Conservation (phyloP, 2,888 invertebrate species). For the Ormyrus nitidulus region DNA sequence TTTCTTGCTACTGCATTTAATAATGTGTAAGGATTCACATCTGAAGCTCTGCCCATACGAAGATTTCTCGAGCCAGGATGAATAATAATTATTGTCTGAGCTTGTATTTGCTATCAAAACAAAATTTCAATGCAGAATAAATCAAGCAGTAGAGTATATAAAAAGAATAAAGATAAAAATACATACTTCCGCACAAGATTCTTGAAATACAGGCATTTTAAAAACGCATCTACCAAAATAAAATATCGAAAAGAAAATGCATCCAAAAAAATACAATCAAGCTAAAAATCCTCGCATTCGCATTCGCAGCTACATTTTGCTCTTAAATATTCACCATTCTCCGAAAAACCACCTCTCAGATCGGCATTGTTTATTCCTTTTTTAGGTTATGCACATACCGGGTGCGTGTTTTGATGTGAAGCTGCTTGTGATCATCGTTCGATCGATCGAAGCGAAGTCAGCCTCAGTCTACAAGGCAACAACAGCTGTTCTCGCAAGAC, state of each 20-base stretch:
- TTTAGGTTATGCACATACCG: not conserved
- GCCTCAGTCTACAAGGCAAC: conserved; percentile 10
- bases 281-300: not conserved
- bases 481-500: conserved; percentile 49
- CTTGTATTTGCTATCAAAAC: conserved; percentile 80
- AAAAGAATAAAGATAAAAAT: conserved; percentile 9
- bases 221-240: conserved; percentile 15
- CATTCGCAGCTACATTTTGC: not conserved
- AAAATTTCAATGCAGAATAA: not conserved
- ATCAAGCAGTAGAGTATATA: not conserved
- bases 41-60: conserved; percentile 93
- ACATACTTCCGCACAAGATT: conserved; percentile 71
- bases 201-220: conserved; percentile 72
- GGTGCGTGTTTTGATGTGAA: conserved; percentile 17
- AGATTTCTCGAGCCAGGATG: conserved; percentile 95
- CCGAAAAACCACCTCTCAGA: not conserved
- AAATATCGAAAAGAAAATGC: not conserved
- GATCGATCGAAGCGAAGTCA: conserved; percentile 1
- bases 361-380: not conserved
- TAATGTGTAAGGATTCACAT: conserved; percentile 89
- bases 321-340: not conserved
- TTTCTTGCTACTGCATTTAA: conserved; percentile 91
- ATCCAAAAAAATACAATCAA: not conserved
- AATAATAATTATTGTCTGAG: conserved; percentile 92
- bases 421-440: conserved; percentile 2